Base-by-base conservation (phyloP, 2,888 invertebrate species). In the Chironomus riparius region DNA sequence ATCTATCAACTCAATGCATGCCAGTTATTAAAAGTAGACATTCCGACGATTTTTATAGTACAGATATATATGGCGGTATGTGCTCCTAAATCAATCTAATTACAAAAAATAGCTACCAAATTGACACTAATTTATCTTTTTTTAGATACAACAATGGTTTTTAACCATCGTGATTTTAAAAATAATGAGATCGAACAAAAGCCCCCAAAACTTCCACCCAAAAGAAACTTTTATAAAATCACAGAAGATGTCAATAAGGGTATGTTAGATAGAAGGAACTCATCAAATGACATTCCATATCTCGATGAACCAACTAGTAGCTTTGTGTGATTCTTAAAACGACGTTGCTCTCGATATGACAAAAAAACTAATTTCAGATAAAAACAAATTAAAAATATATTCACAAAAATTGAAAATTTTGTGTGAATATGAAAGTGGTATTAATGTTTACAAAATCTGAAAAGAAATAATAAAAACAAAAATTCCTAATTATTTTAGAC, bases 121-220 rank as follows among this genome's bases (percentile, higher is more conserved):
- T 24, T 72, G 4, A 13, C 21, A 6, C 48, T 74, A 28, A 28
- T 28, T 28, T 28, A 28, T 28, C 28, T 47, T 24, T 65, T 28
- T 62, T n/a, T 15, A 70, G 76, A 76, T 12, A 76, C 70, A 3
- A 70, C 76, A 76, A 70, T 76, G 65, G 47, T 70, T 3, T 76
- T 76, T 18, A 76, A 76, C 68, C 70, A 70, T 12, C 65, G 47
- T 56, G 56, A 56, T 5, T 56, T 18, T 56, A 28, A 13, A 21
- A 56, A 70, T 47, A 18, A 86, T 79, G 70, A 76, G 76, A 56
- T 72, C 70, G 12, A 70, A 77, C 15, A 70, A 18, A 83, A 82
- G 15, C 91, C 91, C 56, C 92, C 91, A 0, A 91, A 91, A 4
- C 83, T 91, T 79, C 91, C 91, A 22, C 92, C 92, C 91, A 72